Base-by-base conservation (phyloP, 2,888 invertebrate genomes). In the Yponomeuta cagnagella region DNA sequence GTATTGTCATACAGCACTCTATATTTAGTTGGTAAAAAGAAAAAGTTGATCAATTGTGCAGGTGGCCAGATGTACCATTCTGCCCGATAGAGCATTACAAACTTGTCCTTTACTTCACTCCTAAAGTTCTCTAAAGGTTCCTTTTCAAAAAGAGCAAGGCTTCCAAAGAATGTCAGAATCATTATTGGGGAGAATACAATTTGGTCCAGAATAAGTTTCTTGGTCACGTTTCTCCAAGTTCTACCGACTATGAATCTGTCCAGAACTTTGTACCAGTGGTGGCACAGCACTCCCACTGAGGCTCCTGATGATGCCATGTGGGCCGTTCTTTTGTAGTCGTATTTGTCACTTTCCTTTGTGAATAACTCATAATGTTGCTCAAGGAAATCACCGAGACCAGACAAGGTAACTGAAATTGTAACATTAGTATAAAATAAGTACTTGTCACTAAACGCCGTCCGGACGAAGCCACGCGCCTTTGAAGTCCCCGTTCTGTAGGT, bases 51-150 rank as follows among this genome's bases (percentile, higher is more conserved):
- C 65, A 97, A 90, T 87, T 99, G 98, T 0, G 98, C 98, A 0
- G 97, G 96, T 0, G 98, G 98, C 98, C 98, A 98, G 8, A 98
- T 94, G 74, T 97, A 88, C 97, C 98, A 98, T 83, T 99, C 98
- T 0, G 97, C 98, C 30, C 94, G 89, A 81, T 98, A 98, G 48
- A 98, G 87, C 75, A 93, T 94, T 81, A 94, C 89, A 66, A 96
- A 97, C 85, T 98, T 98, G 31, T 94, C 89, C 76, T 91, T 93
- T 12, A 97, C 92, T 87, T 97, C 97, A 52, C 93, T 86, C 76
- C 93, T 93, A 71, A 97, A 94, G 79, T 96, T 95, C 23, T 93
- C 80, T 65, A 91, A 80, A 1, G 94, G 93, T 74, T 94, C 90
- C 9, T 93, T 89, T 88, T 98, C 97, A 73, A 98, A 89, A n/a